phyloP scores from a whole-genome alignment of 2,113 vertebrate genomes.

The Oryzias woworae region DNA sequence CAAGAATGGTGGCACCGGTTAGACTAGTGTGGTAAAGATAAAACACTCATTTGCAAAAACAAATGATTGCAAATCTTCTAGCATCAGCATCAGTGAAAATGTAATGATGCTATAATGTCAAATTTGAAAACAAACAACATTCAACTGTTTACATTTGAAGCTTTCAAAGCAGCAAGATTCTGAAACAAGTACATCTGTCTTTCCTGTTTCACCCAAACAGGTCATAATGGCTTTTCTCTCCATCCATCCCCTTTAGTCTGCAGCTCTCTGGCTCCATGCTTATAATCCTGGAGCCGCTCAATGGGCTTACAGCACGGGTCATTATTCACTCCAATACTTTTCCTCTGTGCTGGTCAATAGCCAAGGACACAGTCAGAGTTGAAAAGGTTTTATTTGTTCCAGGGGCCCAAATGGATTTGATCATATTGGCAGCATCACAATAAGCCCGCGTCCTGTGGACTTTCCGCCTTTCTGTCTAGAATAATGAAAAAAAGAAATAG shows the following conservation, averaged over 20 bases:
- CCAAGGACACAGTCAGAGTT: conserved; percentile 33
- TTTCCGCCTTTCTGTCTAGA: background rate
- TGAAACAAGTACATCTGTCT: conserved; percentile 45
- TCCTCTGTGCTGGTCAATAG: conserved; percentile 48
- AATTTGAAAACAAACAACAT: conserved; percentile 38
- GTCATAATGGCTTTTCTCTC: conserved; percentile 29
- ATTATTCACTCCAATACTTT: conserved; percentile 62
- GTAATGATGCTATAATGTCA: conserved; percentile 22
- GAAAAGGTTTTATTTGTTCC: conserved; percentile 48
- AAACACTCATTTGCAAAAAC: conserved; percentile 19
- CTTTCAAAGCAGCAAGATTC: conserved; percentile 16
- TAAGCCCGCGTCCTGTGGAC: conserved; percentile 5
- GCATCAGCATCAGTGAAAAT: conserved; percentile 6
- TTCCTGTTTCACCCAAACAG: conserved; percentile 17
- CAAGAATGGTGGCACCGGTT: conserved; percentile 30
- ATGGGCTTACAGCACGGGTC: conserved; percentile 31
- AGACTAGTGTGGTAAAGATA: background rate
- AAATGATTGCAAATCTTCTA: conserved; percentile 15
- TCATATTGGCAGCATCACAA: conserved; percentile 14
- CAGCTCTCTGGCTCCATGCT: conserved; percentile 44
- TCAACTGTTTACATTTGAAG: conserved; percentile 20
- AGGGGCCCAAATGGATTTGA: conserved; percentile 21
- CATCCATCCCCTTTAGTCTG: conserved; percentile 27
- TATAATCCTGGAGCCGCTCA: conserved; percentile 50
- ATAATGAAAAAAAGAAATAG: background rate